Evolutionary conservation across 2,888 invertebrate species (phyloP).

Genomic region (Ethmia dodecea): DNA sequence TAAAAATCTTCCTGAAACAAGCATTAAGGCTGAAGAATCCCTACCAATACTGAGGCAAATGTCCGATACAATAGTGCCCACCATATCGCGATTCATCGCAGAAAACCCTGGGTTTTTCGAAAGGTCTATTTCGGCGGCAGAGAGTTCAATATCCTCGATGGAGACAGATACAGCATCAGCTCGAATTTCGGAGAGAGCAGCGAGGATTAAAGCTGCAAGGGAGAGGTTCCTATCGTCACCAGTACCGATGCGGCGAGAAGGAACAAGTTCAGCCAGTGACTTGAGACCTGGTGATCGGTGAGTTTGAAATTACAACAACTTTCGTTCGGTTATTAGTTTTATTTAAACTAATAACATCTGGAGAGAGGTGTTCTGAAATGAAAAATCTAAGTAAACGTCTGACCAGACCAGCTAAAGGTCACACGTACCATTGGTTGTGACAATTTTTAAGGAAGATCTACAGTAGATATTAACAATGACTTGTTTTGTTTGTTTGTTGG

Average conservation of each 20-base stretch:
- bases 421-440: no score
- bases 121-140: constrained; percentile 51
- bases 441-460: no score
- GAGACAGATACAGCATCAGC: constrained; percentile 39
- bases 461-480: no score
- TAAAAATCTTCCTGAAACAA: constrained; percentile 29
- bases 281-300: constrained; percentile 64
- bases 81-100: constrained; percentile 42
- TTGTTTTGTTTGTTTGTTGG: no score
- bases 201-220: constrained; percentile 82
- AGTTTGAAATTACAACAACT: no score
- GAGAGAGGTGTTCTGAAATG: no score
- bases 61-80: constrained; percentile 50
- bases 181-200: constrained; percentile 69
- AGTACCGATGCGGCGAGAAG: constrained; percentile 60
- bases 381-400: no score
- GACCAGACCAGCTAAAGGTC: no score
- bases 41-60: constrained; percentile 45
- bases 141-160: constrained; percentile 27
- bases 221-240: constrained; percentile 82
- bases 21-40: constrained; percentile 22
- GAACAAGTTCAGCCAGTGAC: constrained; percentile 64
- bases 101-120: constrained; percentile 43
- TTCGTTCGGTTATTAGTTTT: no score
- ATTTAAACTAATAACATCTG: no score